Conservation (phyloP, 92 coral and sea anemone species). For the Epizoanthus illoricatus region DNA sequence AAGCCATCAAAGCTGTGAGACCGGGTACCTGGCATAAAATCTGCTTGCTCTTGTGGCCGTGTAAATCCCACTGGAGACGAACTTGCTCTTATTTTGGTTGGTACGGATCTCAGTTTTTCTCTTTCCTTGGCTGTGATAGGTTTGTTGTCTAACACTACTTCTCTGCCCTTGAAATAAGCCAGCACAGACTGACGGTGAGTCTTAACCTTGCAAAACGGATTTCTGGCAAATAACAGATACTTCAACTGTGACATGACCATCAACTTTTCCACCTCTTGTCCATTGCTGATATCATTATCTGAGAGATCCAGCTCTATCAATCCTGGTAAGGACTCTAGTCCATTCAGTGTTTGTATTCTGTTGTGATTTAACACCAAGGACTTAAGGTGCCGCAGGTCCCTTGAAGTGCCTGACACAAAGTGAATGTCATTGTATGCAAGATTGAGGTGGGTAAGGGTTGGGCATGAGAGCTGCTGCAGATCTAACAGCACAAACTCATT, state of each 20-base stretch:
- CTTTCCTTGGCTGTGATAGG: constrained; percentile 57
- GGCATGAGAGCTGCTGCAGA: constrained; percentile 80
- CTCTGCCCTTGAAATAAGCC: constrained; percentile 67
- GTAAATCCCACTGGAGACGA: constrained; percentile 56
- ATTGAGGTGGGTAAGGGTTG: constrained; percentile 74
- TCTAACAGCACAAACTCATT: constrained; percentile 90
- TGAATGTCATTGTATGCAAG: constrained; percentile 83
- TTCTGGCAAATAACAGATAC: constrained; percentile 60
- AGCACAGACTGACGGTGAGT: constrained; percentile 62
- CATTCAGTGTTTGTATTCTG: constrained; percentile 72
- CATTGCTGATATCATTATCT: constrained; percentile 54
- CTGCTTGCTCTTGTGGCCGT: constrained; percentile 8
- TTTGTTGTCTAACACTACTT: constrained; percentile 69
- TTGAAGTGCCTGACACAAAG: constrained; percentile 78
- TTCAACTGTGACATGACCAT: constrained; percentile 73
- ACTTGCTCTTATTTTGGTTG: constrained; percentile 54
- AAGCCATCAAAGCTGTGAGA: constrained; percentile 56
- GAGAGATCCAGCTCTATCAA: constrained; percentile 81
- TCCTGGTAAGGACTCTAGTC: constrained; percentile 77
- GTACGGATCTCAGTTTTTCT: constrained; percentile 45
- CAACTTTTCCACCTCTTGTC: constrained; percentile 74
- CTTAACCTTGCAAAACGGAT: constrained; percentile 65
- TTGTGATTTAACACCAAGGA: constrained; percentile 77
- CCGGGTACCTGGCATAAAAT: constrained; percentile 23
- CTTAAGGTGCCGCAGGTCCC: constrained; percentile 78